Evolutionary conservation across 64 coral and sea anemone species (phyloP).

Genomic region (Montipora capricornis): DNA sequence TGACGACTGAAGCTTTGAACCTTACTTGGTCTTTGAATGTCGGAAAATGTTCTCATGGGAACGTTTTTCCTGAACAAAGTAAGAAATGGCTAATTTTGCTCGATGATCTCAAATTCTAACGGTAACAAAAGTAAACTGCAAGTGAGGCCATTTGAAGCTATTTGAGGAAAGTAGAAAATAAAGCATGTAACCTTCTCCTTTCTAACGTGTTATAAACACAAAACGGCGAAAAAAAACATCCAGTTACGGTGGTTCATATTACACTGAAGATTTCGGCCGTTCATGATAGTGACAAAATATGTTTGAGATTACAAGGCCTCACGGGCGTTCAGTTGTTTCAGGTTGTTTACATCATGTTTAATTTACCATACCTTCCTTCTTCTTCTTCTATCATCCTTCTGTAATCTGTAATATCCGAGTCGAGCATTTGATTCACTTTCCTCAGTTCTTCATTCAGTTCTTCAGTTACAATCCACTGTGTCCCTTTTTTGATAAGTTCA

Average conservation of each 20-base stretch:
- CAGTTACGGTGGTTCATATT: no score
- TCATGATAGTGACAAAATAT: neutral
- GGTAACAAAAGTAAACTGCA: neutral
- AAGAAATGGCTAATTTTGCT: neutral
- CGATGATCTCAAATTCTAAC: neutral
- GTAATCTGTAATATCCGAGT: constrained; percentile 90
- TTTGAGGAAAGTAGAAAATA: constrained; percentile 8
- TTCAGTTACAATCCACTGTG: constrained; percentile 76
- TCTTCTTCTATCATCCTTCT: constrained; percentile 89
- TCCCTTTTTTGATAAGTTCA: constrained; percentile 58
- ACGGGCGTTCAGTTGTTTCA: neutral
- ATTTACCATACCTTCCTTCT: constrained; percentile 69
- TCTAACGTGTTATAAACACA: neutral
- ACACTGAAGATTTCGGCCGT: no score
- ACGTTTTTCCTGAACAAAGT: neutral
- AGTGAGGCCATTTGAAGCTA: neutral
- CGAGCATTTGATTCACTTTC: constrained; percentile 86
- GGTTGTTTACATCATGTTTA: neutral
- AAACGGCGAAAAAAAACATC: no score
- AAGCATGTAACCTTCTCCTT: neutral
- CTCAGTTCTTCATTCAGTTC: no score
- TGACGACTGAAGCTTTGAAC: neutral
- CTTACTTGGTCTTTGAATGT: neutral
- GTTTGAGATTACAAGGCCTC: neutral
- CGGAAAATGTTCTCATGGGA: neutral